Evolutionary conservation across 2,888 invertebrate species (phyloP).

Genomic region (Ephialtes manifestator): DNA sequence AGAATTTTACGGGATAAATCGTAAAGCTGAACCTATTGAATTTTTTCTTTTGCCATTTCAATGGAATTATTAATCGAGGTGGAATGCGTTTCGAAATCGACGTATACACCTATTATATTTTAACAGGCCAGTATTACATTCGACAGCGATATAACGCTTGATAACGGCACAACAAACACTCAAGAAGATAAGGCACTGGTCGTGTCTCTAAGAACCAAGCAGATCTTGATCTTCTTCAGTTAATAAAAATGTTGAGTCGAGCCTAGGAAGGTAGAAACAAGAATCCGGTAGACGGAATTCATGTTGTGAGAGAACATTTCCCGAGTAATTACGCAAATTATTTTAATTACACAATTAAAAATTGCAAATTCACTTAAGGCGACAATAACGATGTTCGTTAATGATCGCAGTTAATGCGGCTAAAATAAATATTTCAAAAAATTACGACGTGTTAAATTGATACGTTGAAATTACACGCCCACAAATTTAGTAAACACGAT

Average conservation of each 20-base stretch:
- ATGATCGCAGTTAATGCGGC: too few relatives aligned
- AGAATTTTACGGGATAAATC: background rate
- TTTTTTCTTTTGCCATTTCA: background rate
- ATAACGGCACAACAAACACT: slow-evolving; percentile 70
- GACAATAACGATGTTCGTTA: too few relatives aligned
- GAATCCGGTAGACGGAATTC: background rate
- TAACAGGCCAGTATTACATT: slow-evolving; percentile 53
- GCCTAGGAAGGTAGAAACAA: background rate
- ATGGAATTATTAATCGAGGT: background rate
- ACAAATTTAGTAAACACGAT: background rate
- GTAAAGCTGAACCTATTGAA: background rate
- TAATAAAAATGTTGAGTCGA: slow-evolving; percentile 39
- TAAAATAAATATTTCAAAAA: background rate
- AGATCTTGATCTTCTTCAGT: slow-evolving; percentile 68
- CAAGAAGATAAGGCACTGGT: slow-evolving; percentile 65
- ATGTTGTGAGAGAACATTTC: background rate
- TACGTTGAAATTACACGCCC: background rate
- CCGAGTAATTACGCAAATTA: background rate
- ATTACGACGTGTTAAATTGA: background rate
- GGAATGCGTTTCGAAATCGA: slow-evolving; percentile 42
- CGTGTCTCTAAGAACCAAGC: slow-evolving; percentile 49
- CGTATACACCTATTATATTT: slow-evolving; percentile 55
- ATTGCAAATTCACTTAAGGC: background rate
- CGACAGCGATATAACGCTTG: slow-evolving; percentile 68
- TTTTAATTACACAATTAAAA: background rate